Conservation (phyloP, 2,888 invertebrate genomes). For the Sphecodes monilicornis region DNA sequence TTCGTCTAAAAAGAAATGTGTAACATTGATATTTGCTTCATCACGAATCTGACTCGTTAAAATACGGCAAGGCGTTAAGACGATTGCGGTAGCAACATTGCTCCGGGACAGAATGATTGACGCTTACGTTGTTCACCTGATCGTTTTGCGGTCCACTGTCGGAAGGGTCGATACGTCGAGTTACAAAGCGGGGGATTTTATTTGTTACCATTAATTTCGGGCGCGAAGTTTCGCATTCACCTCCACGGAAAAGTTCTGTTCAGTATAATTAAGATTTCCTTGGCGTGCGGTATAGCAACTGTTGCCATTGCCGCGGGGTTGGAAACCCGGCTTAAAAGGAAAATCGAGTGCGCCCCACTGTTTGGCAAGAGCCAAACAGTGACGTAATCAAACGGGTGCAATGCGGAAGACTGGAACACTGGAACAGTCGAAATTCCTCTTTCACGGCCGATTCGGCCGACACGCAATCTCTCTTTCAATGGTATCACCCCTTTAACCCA, state of each 20-base stretch:
- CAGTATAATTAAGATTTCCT: slow-evolving; percentile 35
- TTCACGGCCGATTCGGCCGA: slow-evolving; percentile 9
- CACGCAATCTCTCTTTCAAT: not conserved
- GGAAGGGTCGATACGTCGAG: not conserved
- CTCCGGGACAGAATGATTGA: not conserved
- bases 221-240: slow-evolving; percentile 17
- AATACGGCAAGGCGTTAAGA: too few relatives aligned
- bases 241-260: slow-evolving; percentile 19
- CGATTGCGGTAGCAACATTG: not conserved
- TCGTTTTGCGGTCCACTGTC: not conserved
- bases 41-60: too few relatives aligned
- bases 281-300: slow-evolving; percentile 19
- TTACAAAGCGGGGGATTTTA: not conserved
- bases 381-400: slow-evolving; percentile 70
- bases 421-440: slow-evolving; percentile 34
- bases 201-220: slow-evolving; percentile 28
- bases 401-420: slow-evolving; percentile 58
- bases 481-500: not conserved
- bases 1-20: too few relatives aligned
- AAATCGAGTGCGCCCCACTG: slow-evolving; percentile 30
- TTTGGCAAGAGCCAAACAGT: slow-evolving; percentile 61
- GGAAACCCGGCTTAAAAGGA: slow-evolving; percentile 41
- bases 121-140: not conserved
- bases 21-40: too few relatives aligned
- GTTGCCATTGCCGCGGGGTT: slow-evolving; percentile 23